Base-by-base conservation (phyloP, 2,797 vertebrate genomes). In the Heliangelus exortis region DNA sequence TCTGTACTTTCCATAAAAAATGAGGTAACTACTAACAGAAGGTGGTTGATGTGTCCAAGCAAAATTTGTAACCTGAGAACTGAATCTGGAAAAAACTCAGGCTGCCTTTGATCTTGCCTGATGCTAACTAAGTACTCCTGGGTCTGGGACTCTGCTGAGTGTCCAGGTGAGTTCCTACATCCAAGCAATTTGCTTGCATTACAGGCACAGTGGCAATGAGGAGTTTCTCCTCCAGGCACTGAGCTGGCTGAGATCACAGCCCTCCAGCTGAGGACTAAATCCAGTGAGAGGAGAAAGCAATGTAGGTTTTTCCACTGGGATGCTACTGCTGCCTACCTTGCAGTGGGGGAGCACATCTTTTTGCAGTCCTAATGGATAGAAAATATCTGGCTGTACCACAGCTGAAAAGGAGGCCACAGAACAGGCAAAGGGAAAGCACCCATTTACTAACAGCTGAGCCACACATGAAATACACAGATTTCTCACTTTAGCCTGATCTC, bases 21-120 rank as follows among this genome's bases (percentile, higher is more conserved):
- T 89, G 93, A 94, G 62, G 76, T 92, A 95, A 95, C 61, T 58
- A 31, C 62, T 58, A 93, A 63, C 79, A 94, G 79, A 78, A 83
- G 66, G 69, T 59, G 66, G 54, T 12, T 78, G 79, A 85, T 63
- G 76, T 26, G 75, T 66, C 75, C 2, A 21, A 89, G 62, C 23
- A 51, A 55, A 93, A 83, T 17, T 54, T 51, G 73, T 45, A 75
- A 75, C 73, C 75, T 75, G 84, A 75, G 88, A 90, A 55, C 4
- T 34, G 34, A 31, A 59, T 47, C 51, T 89, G 89, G 58, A 78
- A 87, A 78, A 87, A 68, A 29, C 33, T 75, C 68, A 41, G 68
- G 58, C 84, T 69, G 92, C 51, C 76, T 94, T 92, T 92, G 87
- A 95, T 95, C 65, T 58, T 55, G 26, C 57, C 58, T 67, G 57